phyloP scores from a whole-genome alignment of 2,888 invertebrate genomes.

The Acronicta aceris region DNA sequence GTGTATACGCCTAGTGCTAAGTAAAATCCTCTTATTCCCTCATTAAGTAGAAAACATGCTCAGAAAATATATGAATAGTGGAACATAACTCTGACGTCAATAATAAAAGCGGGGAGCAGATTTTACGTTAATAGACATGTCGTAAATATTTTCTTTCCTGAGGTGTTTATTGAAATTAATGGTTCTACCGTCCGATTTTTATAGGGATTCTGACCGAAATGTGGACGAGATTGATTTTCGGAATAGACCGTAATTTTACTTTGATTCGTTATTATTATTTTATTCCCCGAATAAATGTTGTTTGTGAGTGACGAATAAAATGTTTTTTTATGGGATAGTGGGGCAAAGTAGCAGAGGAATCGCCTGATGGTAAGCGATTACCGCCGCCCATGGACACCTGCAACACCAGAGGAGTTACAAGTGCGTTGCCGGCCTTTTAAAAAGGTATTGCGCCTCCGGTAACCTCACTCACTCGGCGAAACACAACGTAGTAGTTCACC shows the following conservation, averaged over 20 bases:
- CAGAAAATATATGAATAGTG: constrained; percentile 15
- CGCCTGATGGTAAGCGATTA: too few relatives aligned
- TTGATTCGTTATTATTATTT: constrained; percentile 3
- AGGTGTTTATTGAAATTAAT: constrained; percentile 51
- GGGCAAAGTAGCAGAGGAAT: too few relatives aligned
- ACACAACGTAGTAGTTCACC: too few relatives aligned
- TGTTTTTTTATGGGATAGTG: too few relatives aligned
- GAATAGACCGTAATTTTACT: constrained; percentile 17
- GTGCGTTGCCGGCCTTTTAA: too few relatives aligned
- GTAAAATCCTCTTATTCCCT: neutral
- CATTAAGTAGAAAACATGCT: constrained; percentile 2
- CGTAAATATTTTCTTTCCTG: constrained; percentile 47
- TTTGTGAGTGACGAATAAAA: too few relatives aligned
- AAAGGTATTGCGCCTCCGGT: too few relatives aligned
- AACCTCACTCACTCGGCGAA: too few relatives aligned
- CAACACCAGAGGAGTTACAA: too few relatives aligned
- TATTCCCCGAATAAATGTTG: neutral
- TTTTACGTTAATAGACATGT: constrained; percentile 35
- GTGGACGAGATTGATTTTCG: constrained; percentile 33
- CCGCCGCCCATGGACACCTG: too few relatives aligned
- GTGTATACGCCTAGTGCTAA: too few relatives aligned
- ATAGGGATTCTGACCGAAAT: constrained; percentile 28
- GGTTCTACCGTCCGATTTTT: constrained; percentile 26
- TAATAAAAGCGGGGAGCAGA: constrained; percentile 25
- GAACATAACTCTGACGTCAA: constrained; percentile 25